Percentiles rank a stretch among this genome's conserved stretches.
Conservation (phyloP, 2,888 invertebrate genomes). For the Drosophila macrospina region DNA sequence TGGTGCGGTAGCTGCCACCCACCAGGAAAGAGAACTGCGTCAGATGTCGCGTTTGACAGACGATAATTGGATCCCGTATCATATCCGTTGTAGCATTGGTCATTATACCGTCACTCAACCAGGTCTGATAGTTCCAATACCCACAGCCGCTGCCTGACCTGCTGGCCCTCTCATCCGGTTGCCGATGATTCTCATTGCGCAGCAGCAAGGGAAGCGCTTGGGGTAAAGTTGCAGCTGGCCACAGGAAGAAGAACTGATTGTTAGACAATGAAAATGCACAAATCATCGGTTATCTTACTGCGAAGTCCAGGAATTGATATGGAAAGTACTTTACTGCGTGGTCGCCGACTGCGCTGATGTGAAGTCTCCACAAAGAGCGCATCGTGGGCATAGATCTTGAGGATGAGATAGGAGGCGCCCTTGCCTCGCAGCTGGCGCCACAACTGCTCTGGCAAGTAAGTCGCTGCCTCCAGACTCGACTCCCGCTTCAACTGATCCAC, state of each 20-base stretch:
- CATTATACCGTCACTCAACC: slow-evolving; percentile 87
- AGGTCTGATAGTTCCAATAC: slow-evolving; percentile 88
- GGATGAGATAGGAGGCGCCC: slow-evolving; percentile 83
- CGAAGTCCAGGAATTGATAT: slow-evolving; percentile 87
- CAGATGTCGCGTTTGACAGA: slow-evolving; percentile 87
- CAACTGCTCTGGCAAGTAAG: slow-evolving; percentile 86
- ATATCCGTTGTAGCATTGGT: slow-evolving; percentile 39
- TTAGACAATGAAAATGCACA: neutral
- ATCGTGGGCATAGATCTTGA: slow-evolving; percentile 87
- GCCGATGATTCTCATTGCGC: slow-evolving; percentile 66
- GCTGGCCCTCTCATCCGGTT: slow-evolving; percentile 36
- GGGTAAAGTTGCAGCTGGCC: slow-evolving; percentile 85
- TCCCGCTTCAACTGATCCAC: slow-evolving; percentile 85
- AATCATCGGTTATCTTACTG: slow-evolving; percentile 49
- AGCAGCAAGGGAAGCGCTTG: slow-evolving; percentile 86
- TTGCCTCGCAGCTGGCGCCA: slow-evolving; percentile 60
- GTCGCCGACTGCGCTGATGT: slow-evolving; percentile 70
- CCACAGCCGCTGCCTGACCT: slow-evolving; percentile 85
- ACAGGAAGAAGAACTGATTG: neutral
- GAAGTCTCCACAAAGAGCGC: slow-evolving; percentile 87
- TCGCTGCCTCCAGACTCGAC: slow-evolving; percentile 86
- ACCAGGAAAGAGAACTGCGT: slow-evolving; percentile 88
- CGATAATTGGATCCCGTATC: slow-evolving; percentile 78
- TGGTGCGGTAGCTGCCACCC: slow-evolving; percentile 83
- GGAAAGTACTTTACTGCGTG: slow-evolving; percentile 87